Conservation (phyloP, 2,797 vertebrate genomes). For the Pteropus rufus region DNA sequence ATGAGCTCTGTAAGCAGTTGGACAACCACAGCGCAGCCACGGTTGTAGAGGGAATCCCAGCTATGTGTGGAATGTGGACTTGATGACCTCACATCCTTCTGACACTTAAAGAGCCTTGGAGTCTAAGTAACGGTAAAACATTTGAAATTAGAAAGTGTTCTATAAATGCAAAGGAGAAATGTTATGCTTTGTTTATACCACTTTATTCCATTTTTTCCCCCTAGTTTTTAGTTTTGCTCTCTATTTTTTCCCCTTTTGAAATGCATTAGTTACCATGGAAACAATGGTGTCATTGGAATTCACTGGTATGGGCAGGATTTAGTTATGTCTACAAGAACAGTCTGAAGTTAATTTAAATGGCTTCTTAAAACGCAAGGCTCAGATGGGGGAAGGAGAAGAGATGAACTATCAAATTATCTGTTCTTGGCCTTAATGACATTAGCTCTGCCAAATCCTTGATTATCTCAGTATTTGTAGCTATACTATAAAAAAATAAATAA, state of each 20-base stretch:
- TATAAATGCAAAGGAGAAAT: slow-evolving; percentile 46
- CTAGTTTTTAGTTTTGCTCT: slow-evolving; percentile 54
- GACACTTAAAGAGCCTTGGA: background rate
- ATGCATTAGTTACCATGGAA: slow-evolving; percentile 74
- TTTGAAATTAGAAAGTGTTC: slow-evolving; percentile 54
- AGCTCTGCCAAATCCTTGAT: slow-evolving; percentile 1
- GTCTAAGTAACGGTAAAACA: slow-evolving; percentile 40
- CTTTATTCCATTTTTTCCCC: slow-evolving; percentile 42
- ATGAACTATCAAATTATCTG: slow-evolving; percentile 43
- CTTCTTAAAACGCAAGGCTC: slow-evolving; percentile 54
- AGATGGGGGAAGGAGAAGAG: slow-evolving; percentile 18
- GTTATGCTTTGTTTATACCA: slow-evolving; percentile 55
- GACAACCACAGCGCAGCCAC: background rate
- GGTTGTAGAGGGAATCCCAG: background rate
- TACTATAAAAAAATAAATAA: background rate
- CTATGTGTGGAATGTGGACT: background rate
- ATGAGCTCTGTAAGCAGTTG: background rate
- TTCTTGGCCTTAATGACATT: slow-evolving; percentile 30
- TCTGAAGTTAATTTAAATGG: slow-evolving; percentile 69
- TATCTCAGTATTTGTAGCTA: slow-evolving; percentile 18
- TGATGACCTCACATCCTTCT: slow-evolving; percentile 22
- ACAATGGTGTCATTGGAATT: slow-evolving; percentile 68
- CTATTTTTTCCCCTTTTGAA: slow-evolving; percentile 44
- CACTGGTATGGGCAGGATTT: slow-evolving; percentile 68
- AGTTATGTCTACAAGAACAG: slow-evolving; percentile 61